These are phyloP conservation scores for Plebejus anna DNA, from an alignment of 2,888 invertebrate species.

Conservation along the genomic window DNA sequence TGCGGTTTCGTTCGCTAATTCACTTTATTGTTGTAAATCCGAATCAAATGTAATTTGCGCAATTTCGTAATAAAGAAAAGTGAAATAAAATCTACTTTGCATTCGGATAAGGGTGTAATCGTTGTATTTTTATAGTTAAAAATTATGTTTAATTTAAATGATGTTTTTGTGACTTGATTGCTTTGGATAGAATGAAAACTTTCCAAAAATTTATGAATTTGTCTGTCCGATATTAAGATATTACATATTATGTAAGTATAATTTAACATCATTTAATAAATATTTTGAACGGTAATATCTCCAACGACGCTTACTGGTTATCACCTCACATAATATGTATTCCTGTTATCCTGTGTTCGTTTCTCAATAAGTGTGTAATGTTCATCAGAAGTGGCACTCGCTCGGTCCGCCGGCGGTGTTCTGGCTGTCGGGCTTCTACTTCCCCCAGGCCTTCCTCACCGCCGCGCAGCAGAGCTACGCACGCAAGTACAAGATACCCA, in stretches of 20 bases:
- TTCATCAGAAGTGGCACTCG: slow-evolving; percentile 87
- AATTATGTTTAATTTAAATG: background rate
- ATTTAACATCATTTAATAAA: too few relatives aligned
- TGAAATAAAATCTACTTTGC: background rate
- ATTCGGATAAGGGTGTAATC: background rate
- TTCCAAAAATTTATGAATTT: too few relatives aligned
- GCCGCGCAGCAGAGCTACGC: slow-evolving; percentile 96
- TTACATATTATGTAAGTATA: too few relatives aligned
- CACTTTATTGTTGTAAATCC: background rate
- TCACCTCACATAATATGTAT: too few relatives aligned
- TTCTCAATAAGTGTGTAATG: background rate
- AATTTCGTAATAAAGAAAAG: background rate
- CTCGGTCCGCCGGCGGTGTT: slow-evolving; percentile 89
- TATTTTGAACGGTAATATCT: too few relatives aligned
- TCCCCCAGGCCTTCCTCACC: slow-evolving; percentile 96
- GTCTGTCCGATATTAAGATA: too few relatives aligned
- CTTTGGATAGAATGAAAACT: too few relatives aligned
- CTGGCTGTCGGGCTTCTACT: slow-evolving; percentile 97
- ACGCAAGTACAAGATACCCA: slow-evolving; percentile 93
- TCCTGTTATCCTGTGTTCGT: too few relatives aligned
- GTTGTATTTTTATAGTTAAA: background rate
- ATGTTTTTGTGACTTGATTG: background rate
- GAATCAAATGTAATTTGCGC: background rate
- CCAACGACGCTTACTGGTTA: too few relatives aligned
- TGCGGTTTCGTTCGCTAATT: background rate